phyloP scores from a whole-genome alignment of 2,797 vertebrate species.

The Phrynocephalus vlangalii region DNA sequence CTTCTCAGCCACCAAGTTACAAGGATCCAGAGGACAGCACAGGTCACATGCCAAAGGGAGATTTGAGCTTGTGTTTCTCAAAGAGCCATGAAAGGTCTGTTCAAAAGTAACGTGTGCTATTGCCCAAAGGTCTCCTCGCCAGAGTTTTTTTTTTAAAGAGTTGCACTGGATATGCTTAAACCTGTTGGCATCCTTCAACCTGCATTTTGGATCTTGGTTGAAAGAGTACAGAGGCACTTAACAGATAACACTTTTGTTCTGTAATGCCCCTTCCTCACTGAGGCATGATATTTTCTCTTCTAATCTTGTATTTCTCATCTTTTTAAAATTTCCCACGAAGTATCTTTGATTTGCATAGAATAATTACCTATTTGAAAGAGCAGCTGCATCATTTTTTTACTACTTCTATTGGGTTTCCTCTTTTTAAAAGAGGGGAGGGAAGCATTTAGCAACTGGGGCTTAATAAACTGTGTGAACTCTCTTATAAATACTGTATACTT shows the following conservation, averaged over 20 bases:
- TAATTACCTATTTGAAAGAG: too few species aligned
- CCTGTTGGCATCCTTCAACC: not conserved
- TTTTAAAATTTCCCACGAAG: too few species aligned
- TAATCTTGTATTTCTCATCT: too few species aligned
- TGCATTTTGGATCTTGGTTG: not conserved
- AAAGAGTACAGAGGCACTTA: too few species aligned
- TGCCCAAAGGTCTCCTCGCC: not conserved
- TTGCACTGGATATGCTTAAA: not conserved
- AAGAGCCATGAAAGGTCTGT: not conserved
- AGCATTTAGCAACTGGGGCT: slow-evolving; percentile 1
- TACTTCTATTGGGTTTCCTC: too few species aligned
- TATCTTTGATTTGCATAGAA: too few species aligned
- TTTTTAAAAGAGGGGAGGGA: too few species aligned
- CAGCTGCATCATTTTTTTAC: too few species aligned
- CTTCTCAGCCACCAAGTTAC: slow-evolving; percentile 53
- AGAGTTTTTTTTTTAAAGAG: not conserved
- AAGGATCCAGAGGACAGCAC: slow-evolving; percentile 11
- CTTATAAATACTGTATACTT: not conserved
- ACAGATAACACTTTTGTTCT: too few species aligned
- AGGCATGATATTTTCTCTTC: too few species aligned
- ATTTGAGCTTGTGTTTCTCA: not conserved
- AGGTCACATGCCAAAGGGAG: not conserved
- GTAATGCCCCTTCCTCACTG: too few species aligned
- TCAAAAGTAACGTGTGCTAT: not conserved
- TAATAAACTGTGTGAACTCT: not conserved